Conservation (phyloP, 2,797 vertebrate genomes). For the Argya squamiceps region DNA sequence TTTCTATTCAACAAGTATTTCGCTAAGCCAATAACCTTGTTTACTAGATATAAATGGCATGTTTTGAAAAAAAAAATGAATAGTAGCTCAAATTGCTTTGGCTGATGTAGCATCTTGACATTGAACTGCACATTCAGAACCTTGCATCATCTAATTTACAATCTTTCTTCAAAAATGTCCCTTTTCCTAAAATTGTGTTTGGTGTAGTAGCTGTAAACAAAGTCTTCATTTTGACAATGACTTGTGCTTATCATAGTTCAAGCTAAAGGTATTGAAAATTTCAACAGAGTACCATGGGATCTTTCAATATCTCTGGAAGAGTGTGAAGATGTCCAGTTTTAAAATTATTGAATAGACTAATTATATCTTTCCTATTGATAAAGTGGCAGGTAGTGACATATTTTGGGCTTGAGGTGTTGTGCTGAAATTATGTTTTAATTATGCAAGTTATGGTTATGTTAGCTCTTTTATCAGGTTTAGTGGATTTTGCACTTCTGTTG, state of each 20-base stretch:
- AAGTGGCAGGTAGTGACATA: fast-evolving
- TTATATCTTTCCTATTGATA: not conserved
- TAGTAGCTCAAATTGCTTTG: not conserved
- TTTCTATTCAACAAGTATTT: slow-evolving; percentile 15
- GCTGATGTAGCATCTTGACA: slow-evolving; percentile 16
- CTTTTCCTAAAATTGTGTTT: not conserved
- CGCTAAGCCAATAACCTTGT: not conserved
- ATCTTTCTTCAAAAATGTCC: not conserved
- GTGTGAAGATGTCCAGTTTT: not conserved
- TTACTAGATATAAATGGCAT: not conserved
- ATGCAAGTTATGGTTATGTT: not conserved
- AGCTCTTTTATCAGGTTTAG: not conserved
- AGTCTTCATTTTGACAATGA: not conserved
- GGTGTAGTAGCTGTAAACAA: not conserved
- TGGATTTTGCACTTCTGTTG: not conserved
- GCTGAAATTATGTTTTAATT: not conserved
- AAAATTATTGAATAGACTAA: not conserved
- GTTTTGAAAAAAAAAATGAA: not conserved
- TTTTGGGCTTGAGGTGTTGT: not conserved
- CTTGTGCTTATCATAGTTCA: not conserved
- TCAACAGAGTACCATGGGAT: not conserved
- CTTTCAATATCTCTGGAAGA: not conserved
- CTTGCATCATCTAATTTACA: not conserved
- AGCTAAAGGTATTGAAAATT: not conserved
- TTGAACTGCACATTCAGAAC: not conserved